A percentile compares a stretch with the other conserved stretches of the same genome.
These are phyloP conservation scores for Amblyteles armatorius DNA, from an alignment of 2,888 invertebrate genomes.

Conservation along the genomic window DNA sequence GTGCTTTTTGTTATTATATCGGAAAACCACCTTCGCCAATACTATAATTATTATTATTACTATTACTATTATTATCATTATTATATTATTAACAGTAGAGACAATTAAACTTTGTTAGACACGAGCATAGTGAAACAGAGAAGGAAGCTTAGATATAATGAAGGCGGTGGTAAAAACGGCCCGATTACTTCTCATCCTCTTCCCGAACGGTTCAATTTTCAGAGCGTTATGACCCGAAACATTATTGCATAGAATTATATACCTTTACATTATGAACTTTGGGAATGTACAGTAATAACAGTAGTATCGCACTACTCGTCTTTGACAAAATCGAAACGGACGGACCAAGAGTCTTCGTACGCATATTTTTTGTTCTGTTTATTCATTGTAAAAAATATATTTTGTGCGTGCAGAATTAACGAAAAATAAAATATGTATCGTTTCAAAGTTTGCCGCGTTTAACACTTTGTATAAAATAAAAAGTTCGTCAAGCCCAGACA, in stretches of 20 bases:
- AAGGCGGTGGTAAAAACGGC: conserved; percentile 58
- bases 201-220: conserved; percentile 53
- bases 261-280: conserved; percentile 37
- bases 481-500: background rate
- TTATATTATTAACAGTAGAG: conserved; percentile 3
- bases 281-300: conserved; percentile 54
- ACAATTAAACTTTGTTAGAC: conserved; percentile 60
- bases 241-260: conserved; percentile 18
- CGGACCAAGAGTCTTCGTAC: conserved; percentile 60
- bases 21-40: conserved; percentile 12
- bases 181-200: conserved; percentile 45
- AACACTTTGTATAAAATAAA: conserved; percentile 21
- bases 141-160: conserved; percentile 34
- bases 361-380: conserved; percentile 13
- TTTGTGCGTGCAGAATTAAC: conserved; percentile 54
- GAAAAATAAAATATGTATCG: conserved; percentile 13
- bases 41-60: conserved; percentile 15
- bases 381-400: conserved; percentile 12
- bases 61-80: background rate
- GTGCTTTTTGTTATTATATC: conserved; percentile 43
- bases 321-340: conserved; percentile 61
- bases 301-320: conserved; percentile 10
- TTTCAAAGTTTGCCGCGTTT: conserved; percentile 1
- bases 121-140: conserved; percentile 46
- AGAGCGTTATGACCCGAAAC: background rate